These are phyloP conservation scores for Drosophila insularis DNA, from an alignment of 1,140 invertebrate species.

Conservation along the genomic window DNA sequence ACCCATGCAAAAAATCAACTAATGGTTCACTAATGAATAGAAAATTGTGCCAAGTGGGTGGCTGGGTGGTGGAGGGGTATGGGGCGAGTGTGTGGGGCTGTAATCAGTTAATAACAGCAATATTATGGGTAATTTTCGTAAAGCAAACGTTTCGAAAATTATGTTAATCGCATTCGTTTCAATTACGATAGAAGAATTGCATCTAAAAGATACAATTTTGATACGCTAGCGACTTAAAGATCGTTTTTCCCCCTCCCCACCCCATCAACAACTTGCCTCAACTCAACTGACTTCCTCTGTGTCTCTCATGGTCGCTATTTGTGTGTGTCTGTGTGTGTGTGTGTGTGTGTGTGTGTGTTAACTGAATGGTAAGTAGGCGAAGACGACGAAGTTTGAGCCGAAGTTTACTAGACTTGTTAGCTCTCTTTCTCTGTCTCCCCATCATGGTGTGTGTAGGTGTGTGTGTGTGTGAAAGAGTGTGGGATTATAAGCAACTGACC, in stretches of 20 bases:
- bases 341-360: constrained; percentile 10
- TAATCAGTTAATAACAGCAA: constrained; percentile 11
- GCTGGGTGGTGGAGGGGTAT: neutral
- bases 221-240: constrained; percentile 6
- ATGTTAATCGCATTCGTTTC: constrained; percentile 81
- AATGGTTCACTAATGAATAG: constrained; percentile 1
- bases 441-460: constrained; percentile 12
- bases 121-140: constrained; percentile 13
- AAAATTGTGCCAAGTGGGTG: neutral
- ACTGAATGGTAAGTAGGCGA: constrained; percentile 8
- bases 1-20: neutral
- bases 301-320: neutral
- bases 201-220: constrained; percentile 36
- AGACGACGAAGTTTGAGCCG: neutral
- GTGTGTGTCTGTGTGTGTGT: neutral
- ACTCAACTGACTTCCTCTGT: neutral
- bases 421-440: neutral
- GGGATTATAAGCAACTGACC: constrained; percentile 51
- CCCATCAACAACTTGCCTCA: neutral
- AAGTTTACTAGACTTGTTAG: neutral
- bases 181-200: constrained; percentile 55
- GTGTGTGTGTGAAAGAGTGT: neutral
- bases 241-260: neutral
- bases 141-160: constrained; percentile 46
- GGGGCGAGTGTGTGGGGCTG: neutral